A percentile compares a stretch with the other conserved stretches of the same genome.
Evolutionary conservation across 2,888 invertebrate genomes (phyloP).

Genomic region (Bugula neritina): DNA sequence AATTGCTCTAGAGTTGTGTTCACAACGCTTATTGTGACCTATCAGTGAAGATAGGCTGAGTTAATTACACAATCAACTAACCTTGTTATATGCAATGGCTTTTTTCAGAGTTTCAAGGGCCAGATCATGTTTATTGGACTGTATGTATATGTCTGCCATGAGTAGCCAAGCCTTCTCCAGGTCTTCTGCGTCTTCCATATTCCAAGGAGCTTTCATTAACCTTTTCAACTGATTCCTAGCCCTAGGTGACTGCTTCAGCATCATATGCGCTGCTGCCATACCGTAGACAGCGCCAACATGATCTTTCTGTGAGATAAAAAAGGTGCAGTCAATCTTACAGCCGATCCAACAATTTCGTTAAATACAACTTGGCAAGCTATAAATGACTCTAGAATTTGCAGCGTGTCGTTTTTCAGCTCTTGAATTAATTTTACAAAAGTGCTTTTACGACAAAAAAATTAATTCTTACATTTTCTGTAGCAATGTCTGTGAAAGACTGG

Average conservation of each 20-base stretch:
- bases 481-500: slow-evolving; percentile 68
- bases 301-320: slow-evolving; percentile 54
- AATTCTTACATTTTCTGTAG: slow-evolving; percentile 62
- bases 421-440: too few relatives aligned
- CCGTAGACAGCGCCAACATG: slow-evolving; percentile 81
- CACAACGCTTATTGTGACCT: too few relatives aligned
- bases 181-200: slow-evolving; percentile 83
- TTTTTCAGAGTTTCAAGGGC: slow-evolving; percentile 70
- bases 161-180: slow-evolving; percentile 90
- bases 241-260: slow-evolving; percentile 77
- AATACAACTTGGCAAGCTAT: too few relatives aligned
- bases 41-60: too few relatives aligned
- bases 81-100: slow-evolving; percentile 56
- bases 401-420: too few relatives aligned
- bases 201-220: slow-evolving; percentile 78
- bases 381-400: too few relatives aligned
- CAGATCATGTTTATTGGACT: slow-evolving; percentile 72
- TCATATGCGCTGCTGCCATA: slow-evolving; percentile 74
- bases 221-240: slow-evolving; percentile 88
- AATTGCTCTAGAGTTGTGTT: too few relatives aligned
- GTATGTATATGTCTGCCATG: slow-evolving; percentile 81
- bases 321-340: too few relatives aligned
- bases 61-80: too few relatives aligned
- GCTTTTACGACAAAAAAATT: too few relatives aligned
- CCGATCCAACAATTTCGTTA: too few relatives aligned